Evolutionary conservation across 64 coral and sea anemone species (phyloP).

Genomic region (Hydrozoanthus tunicans): DNA sequence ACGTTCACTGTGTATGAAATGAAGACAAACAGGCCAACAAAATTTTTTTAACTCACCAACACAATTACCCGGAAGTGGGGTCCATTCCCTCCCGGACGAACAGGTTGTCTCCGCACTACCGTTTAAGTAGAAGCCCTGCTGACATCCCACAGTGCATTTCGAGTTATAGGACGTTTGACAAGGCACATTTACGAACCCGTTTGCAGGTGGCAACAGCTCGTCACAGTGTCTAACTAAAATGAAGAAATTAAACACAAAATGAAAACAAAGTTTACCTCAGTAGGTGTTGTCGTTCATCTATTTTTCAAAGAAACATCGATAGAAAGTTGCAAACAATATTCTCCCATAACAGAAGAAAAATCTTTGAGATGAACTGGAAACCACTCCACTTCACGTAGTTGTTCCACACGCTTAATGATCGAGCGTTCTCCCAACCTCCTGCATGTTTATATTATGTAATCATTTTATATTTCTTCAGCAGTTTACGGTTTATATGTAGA

Average conservation of each 20-base stretch:
- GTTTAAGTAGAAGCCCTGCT: conserved; percentile 12
- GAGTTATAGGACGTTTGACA: conserved; percentile 40
- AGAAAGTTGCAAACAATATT: no score
- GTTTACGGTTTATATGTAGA: no score
- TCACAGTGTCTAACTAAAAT: conserved; percentile 16
- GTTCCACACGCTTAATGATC: no score
- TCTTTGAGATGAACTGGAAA: no score
- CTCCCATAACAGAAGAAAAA: no score
- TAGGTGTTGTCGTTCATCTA: background rate
- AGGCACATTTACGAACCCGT: conserved; percentile 33
- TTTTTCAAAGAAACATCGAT: no score
- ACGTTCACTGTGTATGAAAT: no score
- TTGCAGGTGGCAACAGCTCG: conserved; percentile 3
- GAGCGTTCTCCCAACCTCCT: no score
- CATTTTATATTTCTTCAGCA: no score
- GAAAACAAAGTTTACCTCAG: conserved; percentile 3
- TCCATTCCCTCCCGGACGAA: conserved; percentile 2
- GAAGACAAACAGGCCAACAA: background rate
- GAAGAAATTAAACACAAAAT: no score
- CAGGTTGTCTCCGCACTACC: conserved; percentile 21
- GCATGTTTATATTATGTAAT: no score
- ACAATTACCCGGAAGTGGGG: conserved; percentile 12
- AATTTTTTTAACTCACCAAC: background rate
- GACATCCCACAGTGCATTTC: conserved; percentile 55
- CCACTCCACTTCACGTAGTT: no score